These are phyloP conservation scores for Eupithecia pulchellata DNA, from an alignment of 2,888 invertebrate genomes.

Conservation along the genomic window DNA sequence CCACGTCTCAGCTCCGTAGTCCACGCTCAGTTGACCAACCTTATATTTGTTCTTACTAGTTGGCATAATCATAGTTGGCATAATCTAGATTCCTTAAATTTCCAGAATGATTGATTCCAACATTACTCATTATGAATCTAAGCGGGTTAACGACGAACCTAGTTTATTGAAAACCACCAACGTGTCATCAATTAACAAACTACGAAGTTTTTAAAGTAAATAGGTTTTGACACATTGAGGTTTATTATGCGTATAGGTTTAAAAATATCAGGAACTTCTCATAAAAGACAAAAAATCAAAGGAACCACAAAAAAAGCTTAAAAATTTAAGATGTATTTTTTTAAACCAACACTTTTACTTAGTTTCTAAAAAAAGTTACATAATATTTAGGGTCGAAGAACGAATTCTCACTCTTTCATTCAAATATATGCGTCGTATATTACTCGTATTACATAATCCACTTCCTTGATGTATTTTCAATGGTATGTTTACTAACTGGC, in stretches of 20 bases:
- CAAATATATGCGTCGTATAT: neutral
- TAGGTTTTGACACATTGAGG: neutral
- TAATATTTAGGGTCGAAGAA: neutral
- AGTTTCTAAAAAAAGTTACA: neutral
- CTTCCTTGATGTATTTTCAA: constrained; percentile 11
- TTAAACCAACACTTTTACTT: neutral
- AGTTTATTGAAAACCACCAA: neutral
- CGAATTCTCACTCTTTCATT: neutral
- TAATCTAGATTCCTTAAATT: neutral
- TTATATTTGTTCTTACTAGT: too few species aligned
- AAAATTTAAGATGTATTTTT: neutral
- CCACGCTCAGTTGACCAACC: too few species aligned
- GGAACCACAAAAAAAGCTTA: neutral
- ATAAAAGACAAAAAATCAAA: neutral
- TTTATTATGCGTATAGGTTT: neutral
- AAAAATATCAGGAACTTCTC: neutral
- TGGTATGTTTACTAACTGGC: constrained; percentile 14
- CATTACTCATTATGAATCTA: too few species aligned
- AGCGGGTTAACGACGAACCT: too few species aligned
- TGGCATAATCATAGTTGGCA: too few species aligned
- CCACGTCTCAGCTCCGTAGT: too few species aligned
- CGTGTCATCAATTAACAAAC: neutral
- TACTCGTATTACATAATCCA: constrained; percentile 13
- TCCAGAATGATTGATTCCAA: neutral
- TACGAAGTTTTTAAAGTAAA: neutral